Conservation (phyloP, 2,888 invertebrate species). For the Eristalis pertinax region DNA sequence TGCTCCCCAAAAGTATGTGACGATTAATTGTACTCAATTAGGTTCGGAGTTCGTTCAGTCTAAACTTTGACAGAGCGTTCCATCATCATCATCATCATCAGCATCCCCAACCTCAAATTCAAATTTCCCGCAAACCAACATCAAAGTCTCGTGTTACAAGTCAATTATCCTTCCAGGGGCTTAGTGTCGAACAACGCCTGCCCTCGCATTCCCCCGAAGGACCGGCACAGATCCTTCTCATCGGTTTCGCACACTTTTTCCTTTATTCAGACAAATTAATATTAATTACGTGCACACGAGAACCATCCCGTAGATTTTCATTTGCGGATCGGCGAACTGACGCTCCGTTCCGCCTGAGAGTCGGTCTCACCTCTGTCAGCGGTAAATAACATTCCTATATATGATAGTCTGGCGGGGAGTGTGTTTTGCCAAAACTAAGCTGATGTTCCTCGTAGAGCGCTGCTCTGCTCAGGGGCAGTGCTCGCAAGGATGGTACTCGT, state of each 20-base stretch:
- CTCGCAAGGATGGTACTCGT: not conserved
- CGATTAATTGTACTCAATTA: not conserved
- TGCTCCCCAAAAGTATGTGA: not conserved
- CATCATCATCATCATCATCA: not conserved
- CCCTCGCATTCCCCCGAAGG: not conserved
- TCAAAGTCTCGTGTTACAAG: not conserved
- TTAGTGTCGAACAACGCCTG: not conserved
- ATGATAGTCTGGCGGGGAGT: not conserved
- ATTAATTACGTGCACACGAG: constrained; percentile 46
- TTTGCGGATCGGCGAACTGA: not conserved
- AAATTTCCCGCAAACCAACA: not conserved
- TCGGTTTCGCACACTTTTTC: not conserved
- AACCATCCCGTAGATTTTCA: constrained; percentile 25
- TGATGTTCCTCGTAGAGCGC: constrained; percentile 55
- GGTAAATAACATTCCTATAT: too few relatives aligned
- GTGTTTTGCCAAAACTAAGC: constrained; percentile 61
- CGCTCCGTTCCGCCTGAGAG: not conserved
- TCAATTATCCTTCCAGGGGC: not conserved
- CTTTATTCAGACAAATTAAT: constrained; percentile 33
- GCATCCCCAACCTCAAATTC: not conserved
- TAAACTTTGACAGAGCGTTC: not conserved
- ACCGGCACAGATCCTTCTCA: not conserved
- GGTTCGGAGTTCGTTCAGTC: not conserved
- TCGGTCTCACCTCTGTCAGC: not conserved
- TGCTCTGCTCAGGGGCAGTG: constrained; percentile 44